Percentiles rank a stretch among this genome's conserved stretches.
Evolutionary conservation across 2,797 vertebrate species (phyloP).

Genomic region (Coregonus sp.): DNA sequence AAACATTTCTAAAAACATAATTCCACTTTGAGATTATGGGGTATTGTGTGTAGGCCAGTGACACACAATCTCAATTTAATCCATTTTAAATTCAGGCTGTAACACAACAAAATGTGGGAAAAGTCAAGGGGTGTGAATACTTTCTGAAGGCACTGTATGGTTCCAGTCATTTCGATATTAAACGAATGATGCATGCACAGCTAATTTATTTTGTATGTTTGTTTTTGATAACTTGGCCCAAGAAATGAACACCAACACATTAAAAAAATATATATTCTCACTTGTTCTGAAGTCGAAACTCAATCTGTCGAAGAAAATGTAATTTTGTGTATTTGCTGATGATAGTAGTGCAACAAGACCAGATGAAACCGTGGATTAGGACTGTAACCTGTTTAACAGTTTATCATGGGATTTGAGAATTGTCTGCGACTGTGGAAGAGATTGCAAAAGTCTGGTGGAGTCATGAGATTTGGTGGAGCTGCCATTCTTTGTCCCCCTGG

Average conservation of each 20-base stretch:
- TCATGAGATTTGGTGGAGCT: conserved; percentile 54
- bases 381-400: background rate
- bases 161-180: conserved; percentile 63
- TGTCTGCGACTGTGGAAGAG: conserved; percentile 44
- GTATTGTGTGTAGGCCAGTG: too few relatives aligned
- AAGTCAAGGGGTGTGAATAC: too few relatives aligned
- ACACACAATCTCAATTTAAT: too few relatives aligned
- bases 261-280: background rate
- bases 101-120: too few relatives aligned
- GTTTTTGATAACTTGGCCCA: conserved; percentile 60
- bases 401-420: background rate
- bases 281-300: background rate
- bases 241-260: conserved; percentile 47
- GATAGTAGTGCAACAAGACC: background rate
- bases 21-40: too few relatives aligned
- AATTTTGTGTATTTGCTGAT: background rate
- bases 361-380: background rate
- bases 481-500: conserved; percentile 53
- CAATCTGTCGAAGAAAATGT: background rate
- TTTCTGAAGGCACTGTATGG: conserved; percentile 47
- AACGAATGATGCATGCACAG: conserved; percentile 67
- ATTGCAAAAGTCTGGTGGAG: conserved; percentile 28
- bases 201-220: conserved; percentile 56
- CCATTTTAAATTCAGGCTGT: too few relatives aligned
- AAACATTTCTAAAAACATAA: too few relatives aligned